Base-by-base conservation (phyloP, 2,888 invertebrate species). In the Spicauda simplicius region DNA sequence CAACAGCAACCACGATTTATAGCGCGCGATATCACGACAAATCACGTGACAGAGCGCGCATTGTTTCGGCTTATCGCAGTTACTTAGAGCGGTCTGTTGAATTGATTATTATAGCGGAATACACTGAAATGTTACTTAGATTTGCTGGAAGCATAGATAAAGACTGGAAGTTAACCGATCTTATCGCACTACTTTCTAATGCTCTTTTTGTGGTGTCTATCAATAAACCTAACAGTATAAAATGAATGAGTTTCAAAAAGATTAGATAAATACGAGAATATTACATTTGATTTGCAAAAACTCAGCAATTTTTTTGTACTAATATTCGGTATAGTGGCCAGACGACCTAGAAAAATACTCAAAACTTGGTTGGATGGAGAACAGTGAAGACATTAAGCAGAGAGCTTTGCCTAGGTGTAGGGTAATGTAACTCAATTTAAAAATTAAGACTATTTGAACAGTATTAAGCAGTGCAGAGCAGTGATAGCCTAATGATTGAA, bases 11-110 rank as follows among this genome's bases (percentile, higher is more conserved):
- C 73, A 75, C 76, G 78, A 87, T 84, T 86, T 87, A 88, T 83
- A 71, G 80, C 74, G 70, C 74, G 76, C 78, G 87, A 86, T 87
- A 87, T 80, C 77, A 72, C 78, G 81, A 88, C 86, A 84, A 87
- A 87, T 86, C 77, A 81, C 74, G 64, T 73, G 75, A 74, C 75
- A 73, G 71, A 72, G 72, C 58, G 72, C 71, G 74, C 76, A 80
- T 79, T 80, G 79, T 77, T 75, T 74, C 71, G 64, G 69, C 73
- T 77, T 78, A 78, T 78, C 76, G 52, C 48, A 41, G 68, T 73
- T 72, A 75, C 72, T 75, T 71, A 75, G 72, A 68, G 69, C 69
- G 69, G 65, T 62, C 59, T 62, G 65, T 54, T 37, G 64, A 56
- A 61, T 67, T 61, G 66, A 67, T 67, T 67, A 37, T 61, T 67